Evolutionary conservation across 2,888 invertebrate genomes (phyloP), one percentile per base, ranked within the genome.

Genomic region (Rhorus exstirpatorius): DNA sequence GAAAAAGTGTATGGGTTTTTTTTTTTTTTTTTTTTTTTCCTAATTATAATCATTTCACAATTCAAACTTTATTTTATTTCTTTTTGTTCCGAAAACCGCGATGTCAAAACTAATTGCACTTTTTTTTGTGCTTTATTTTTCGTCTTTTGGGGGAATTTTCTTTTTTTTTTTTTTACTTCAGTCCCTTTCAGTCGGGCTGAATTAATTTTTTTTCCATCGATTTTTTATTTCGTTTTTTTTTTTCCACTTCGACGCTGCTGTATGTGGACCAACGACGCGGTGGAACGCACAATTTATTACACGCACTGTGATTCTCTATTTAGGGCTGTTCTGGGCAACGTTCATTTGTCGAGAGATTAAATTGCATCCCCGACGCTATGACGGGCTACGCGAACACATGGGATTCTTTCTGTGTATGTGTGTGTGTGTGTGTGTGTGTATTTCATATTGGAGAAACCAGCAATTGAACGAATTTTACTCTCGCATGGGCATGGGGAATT

Each of bases 291-390:
- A 79, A 84, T 84, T 84, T 81, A 83, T 84, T 65, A 55, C 75
- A 83, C 79, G 78, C 84, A 81, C 46, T 72, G 67, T 79, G 83
- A 84, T 81, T 83, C 79, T 12, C 61, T 60, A 77, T 53, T n/a
- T n/a, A n/a, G n/a, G 44, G 60, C 14, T 49, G n/a, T 44, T 26
- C 78, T 67, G n/a, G 80, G 74, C 65, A 58, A 79, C 31, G 76
- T 68, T 70, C 68, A 79, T 84, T 84, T 83, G 83, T 84, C 81
- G 76, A 70, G 65, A 83, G 84, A 84, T 84, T 84, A 83, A 83
- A 84, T 84, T 83, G 81, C 83, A 77, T 55, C 38, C 63, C 74
- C 68, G 68, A 49, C 79, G 67, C 46, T 26, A 78, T 53, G 70
- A 60, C 77, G n/a, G n/a, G 77, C 31, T 14, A 21, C n/a, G 35